Evolutionary conservation across 2,113 vertebrate genomes (phyloP), one percentile per base, ranked within the genome.

Genomic region (Alethe castanea): DNA sequence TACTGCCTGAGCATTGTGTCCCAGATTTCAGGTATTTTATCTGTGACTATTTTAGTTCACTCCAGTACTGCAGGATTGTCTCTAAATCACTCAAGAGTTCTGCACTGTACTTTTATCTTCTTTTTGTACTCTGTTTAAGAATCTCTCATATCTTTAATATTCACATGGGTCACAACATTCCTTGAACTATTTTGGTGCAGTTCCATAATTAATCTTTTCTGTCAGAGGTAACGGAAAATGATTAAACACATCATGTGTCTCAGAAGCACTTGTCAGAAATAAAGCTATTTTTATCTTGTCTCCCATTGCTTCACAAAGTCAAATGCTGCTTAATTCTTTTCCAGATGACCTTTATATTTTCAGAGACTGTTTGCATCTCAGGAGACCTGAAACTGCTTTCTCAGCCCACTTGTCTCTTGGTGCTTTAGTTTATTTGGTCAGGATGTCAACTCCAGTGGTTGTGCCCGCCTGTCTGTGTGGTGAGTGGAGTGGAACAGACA

Each of bases 191-290:
- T 96, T 96, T 93, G 64, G 69, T 92, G 80, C 82, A 88, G 77
- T 91, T 95, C 95, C 6, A 1, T 97, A 94, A 96, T 96, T 97
- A 97, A 95, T 96, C 94, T 95, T 94, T 96, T 92, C 82, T 95
- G 92, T 91, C 94, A 96, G 88, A 93, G 91, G 94, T 86, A 95
- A 76, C 4, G 3, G 88, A 94, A 96, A 94, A 92, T 91, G 86
- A 97, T 97, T 95, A 96, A 97, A 96, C 83, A 83, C 95, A 92
- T 97, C 92, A 97, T 95, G 91, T 93, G 91, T 91, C 92, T 94
- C 92, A 86, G 92, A 96, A 95, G 92, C 76, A 94, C 89, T 97
- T 96, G 95, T 95, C 92, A 96, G 94, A 95, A 96, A 81, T 88
- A 90, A 95, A 91, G 82, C 83, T 96, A 92, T 97, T 97, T 96